Percentiles rank a stretch among this genome's conserved stretches.
Evolutionary conservation across 2,113 vertebrate genomes (phyloP).

Genomic region (Clarias batrachus): DNA sequence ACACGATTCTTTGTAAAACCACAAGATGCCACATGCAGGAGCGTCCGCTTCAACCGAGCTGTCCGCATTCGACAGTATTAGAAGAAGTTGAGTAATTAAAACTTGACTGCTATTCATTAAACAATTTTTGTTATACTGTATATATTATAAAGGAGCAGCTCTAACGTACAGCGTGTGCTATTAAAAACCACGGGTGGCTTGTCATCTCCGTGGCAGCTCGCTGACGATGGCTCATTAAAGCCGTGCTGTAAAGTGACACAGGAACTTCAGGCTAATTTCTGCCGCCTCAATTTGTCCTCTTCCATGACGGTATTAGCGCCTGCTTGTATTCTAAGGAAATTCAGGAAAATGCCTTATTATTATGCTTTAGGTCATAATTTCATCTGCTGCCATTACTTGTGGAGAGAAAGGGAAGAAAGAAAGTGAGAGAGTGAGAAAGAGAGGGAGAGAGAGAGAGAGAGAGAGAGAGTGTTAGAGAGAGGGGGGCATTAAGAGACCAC

Average conservation of each 20-base stretch:
- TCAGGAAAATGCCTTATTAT: constrained; percentile 45
- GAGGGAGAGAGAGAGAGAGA: constrained; percentile 12
- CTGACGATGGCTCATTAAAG: constrained; percentile 56
- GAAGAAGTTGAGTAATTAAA: neutral
- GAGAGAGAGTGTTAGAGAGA: neutral
- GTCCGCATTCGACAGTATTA: neutral
- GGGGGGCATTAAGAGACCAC: constrained; percentile 3
- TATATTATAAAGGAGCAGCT: neutral
- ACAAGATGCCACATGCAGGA: neutral
- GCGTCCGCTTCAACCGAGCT: neutral
- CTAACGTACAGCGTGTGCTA: constrained; percentile 28
- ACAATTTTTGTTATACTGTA: neutral
- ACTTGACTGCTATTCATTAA: neutral
- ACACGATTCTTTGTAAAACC: neutral
- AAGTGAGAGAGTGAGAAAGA: neutral
- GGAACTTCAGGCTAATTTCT: constrained; percentile 56
- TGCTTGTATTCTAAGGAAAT: constrained; percentile 46
- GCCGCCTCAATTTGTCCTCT: constrained; percentile 21
- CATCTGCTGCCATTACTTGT: constrained; percentile 13
- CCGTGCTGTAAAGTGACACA: constrained; percentile 46
- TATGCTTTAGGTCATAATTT: constrained; percentile 33
- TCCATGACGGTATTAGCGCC: constrained; percentile 52
- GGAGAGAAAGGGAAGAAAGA: neutral
- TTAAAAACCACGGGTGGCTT: constrained; percentile 50
- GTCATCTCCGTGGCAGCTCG: constrained; percentile 43